Percentiles rank a stretch among this genome's conserved stretches.
phyloP scores from a whole-genome alignment of 1,140 invertebrate species.

The Lanistes nyassanus region DNA sequence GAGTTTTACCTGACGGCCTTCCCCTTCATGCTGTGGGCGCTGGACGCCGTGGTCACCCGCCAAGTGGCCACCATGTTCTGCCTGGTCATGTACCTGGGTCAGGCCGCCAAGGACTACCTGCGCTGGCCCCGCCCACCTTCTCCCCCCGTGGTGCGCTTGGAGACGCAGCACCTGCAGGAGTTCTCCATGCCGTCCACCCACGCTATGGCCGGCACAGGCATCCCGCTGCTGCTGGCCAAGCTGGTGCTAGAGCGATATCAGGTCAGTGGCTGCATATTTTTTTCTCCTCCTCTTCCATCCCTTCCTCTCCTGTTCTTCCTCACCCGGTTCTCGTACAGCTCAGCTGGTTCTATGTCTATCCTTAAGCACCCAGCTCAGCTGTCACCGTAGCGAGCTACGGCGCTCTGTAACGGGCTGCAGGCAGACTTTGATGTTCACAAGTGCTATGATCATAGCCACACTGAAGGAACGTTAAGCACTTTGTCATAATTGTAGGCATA shows the following conservation, averaged over 20 bases:
- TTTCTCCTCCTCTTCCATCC: not conserved
- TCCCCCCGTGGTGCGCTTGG: slow-evolving; percentile 83
- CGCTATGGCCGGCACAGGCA: slow-evolving; percentile 87
- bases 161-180: slow-evolving; percentile 85
- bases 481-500: no score
- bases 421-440: no score
- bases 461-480: no score
- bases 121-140: slow-evolving; percentile 78
- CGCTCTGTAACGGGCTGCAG: no score
- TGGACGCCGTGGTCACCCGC: slow-evolving; percentile 66
- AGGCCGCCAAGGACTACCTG: slow-evolving; percentile 88
- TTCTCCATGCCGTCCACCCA: slow-evolving; percentile 96
- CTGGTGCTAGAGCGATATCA: slow-evolving; percentile 85
- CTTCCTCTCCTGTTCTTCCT: no score
- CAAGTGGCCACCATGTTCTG: slow-evolving; percentile 85
- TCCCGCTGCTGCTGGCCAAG: slow-evolving; percentile 84
- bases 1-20: slow-evolving; percentile 74
- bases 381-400: no score
- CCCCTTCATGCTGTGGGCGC: slow-evolving; percentile 92
- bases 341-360: no score
- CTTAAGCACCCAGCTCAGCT: no score
- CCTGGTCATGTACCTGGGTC: slow-evolving; percentile 78
- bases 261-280: slow-evolving; percentile 69
- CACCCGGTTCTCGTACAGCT: no score
- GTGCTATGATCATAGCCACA: no score